phyloP scores from a whole-genome alignment of 1,140 invertebrate genomes.

The Drosophila chauvacae region DNA sequence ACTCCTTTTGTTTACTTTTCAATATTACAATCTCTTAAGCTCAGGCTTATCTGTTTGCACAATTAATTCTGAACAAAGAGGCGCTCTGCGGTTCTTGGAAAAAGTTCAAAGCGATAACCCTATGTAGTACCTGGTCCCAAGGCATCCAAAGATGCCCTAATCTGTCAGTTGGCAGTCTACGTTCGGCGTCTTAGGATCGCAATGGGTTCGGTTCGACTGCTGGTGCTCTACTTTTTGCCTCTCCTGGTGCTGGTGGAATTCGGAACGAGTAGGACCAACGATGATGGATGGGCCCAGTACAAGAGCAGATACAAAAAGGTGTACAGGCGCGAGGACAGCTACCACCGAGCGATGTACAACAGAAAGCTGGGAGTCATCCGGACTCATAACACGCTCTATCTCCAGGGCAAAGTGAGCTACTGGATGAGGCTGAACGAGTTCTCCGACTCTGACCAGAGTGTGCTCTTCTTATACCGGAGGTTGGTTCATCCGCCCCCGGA shows the following conservation, averaged over 20 bases:
- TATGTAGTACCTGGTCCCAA: not conserved
- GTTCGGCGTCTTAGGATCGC: not conserved
- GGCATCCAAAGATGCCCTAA: not conserved
- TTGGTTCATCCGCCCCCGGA: not conserved
- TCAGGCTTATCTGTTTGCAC: not conserved
- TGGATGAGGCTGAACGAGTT: constrained; percentile 30
- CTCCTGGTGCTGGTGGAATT: not conserved
- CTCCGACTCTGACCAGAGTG: constrained; percentile 19
- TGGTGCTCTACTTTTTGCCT: not conserved
- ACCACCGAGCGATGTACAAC: constrained; percentile 7
- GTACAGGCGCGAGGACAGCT: not conserved
- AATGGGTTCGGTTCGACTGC: not conserved
- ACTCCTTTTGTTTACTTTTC: not conserved
- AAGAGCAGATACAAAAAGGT: constrained; percentile 3
- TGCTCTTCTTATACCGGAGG: not conserved
- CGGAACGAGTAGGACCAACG: not conserved
- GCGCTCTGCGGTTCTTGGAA: not conserved
- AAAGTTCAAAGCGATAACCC: constrained; percentile 3
- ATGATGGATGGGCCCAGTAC: constrained; percentile 13
- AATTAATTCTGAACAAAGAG: not conserved
- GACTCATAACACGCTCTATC: constrained; percentile 3
- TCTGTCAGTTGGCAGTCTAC: not conserved
- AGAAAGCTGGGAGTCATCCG: not conserved
- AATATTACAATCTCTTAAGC: not conserved
- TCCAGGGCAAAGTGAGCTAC: not conserved